Evolutionary conservation across 2,113 vertebrate species (phyloP), one percentile per base, ranked within the genome.

Genomic region (Prunella fulvescens): DNA sequence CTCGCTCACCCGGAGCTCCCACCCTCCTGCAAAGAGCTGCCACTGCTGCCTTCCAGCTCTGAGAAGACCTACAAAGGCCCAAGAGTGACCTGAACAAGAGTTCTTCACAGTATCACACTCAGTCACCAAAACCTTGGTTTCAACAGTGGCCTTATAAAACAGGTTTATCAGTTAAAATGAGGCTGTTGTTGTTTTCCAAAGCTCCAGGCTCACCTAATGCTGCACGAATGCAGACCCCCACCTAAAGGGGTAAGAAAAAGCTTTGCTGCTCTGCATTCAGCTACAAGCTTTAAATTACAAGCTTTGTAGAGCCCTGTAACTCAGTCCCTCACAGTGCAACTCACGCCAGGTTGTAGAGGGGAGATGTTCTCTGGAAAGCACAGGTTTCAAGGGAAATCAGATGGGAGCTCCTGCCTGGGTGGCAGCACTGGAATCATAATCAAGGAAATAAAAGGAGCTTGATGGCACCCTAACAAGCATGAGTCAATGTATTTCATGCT

Each of bases 401-500:
- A 86, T 11, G 1, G 60, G 37, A 94, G 72, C 65, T 94, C 73
- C 72, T 76, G 69, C 37, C 71, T 78, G 60, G 56, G 60, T 18
- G 8, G 85, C 76, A 93, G 79, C 56, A 71, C 65, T 74, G 61
- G 82, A 94, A 86, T 93, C 80, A 78, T 77, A 90, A 94, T 66
- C 71, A 88, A 93, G 69, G 72, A 95, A 88, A 96, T 88, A 94
- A 93, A 96, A 95, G 53, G 69, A 93, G 86, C 53, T 88, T 92
- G 92, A 94, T 84, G 82, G 85, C 95, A 93, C 61, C 86, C 69
- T 93, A 92, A 88, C 60, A 97, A 94, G 82, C 64, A 71, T 92
- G 79, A 96, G 82, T 90, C 95, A 93, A 93, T 44, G 44, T 78
- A 95, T 95, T 95, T 86, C 86, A 94, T 84, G 88, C 88, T 92